Evolutionary conservation across 1,140 invertebrate genomes (phyloP).

Genomic region (Neodiprion pinetum): DNA sequence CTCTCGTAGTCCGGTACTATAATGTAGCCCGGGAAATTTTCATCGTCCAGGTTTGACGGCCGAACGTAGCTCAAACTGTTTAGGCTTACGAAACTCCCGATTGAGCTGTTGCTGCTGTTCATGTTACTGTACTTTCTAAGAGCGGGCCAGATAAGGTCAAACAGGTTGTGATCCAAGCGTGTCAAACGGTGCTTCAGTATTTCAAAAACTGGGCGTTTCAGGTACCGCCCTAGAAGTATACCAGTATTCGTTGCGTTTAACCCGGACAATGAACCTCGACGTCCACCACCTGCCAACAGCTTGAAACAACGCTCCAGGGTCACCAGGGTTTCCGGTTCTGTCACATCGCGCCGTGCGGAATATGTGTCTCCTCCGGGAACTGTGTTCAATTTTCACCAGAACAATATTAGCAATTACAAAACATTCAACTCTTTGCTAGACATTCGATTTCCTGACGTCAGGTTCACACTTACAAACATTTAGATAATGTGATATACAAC

Average conservation of each 20-base stretch:
- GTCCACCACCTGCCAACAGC: slow-evolving; percentile 68
- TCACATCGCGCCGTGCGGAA: slow-evolving; percentile 72
- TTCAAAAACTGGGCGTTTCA: slow-evolving; percentile 74
- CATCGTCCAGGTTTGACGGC: slow-evolving; percentile 61
- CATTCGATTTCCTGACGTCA: background rate
- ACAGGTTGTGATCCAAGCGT: slow-evolving; percentile 78
- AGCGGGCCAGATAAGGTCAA: slow-evolving; percentile 82
- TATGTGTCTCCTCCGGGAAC: slow-evolving; percentile 71
- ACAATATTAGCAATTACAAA: slow-evolving; percentile 1
- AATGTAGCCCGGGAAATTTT: slow-evolving; percentile 71
- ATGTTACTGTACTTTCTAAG: slow-evolving; percentile 72
- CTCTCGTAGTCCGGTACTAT: slow-evolving; percentile 83
- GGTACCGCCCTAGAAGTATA: slow-evolving; percentile 70
- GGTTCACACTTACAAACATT: background rate
- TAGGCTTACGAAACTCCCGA: slow-evolving; percentile 18
- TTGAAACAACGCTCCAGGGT: slow-evolving; percentile 77
- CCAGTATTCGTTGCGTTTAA: slow-evolving; percentile 60
- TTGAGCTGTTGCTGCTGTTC: slow-evolving; percentile 31
- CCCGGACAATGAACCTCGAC: slow-evolving; percentile 63
- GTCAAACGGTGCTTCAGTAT: slow-evolving; percentile 73
- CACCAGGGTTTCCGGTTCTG: slow-evolving; percentile 71
- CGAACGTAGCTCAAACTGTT: slow-evolving; percentile 41
- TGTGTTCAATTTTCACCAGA: slow-evolving; percentile 39
- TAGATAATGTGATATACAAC: too few relatives aligned
- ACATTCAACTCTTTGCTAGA: slow-evolving; percentile 26